Conservation (phyloP, 2,113 vertebrate species). For the Calonectris borealis region DNA sequence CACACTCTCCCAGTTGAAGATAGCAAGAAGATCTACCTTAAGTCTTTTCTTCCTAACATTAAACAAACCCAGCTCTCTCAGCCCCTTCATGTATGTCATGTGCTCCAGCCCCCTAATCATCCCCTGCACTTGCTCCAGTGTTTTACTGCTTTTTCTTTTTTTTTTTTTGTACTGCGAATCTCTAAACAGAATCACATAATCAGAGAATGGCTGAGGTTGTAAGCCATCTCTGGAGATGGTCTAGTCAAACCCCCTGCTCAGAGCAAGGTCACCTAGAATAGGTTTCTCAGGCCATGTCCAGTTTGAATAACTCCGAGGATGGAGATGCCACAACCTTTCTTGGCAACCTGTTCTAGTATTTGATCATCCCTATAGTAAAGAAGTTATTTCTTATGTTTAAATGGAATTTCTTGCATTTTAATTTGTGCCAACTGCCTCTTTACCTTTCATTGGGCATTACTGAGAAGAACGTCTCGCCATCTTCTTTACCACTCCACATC, state of each 20-base stretch:
- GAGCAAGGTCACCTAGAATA: not conserved
- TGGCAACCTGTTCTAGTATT: not conserved
- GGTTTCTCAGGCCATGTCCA: not conserved
- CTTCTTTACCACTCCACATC: not conserved
- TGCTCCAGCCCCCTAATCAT: not conserved
- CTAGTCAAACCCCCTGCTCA: not conserved
- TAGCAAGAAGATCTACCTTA: not conserved
- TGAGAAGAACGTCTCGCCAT: not conserved
- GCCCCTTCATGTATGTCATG: not conserved
- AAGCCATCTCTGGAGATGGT: not conserved
- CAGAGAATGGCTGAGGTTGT: not conserved
- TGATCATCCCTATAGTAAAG: not conserved
- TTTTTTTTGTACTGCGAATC: not conserved
- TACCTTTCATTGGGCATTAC: not conserved
- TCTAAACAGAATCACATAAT: not conserved
- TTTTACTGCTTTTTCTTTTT: not conserved
- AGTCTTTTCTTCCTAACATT: not conserved
- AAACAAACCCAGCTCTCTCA: not conserved
- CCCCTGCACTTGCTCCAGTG: not conserved
- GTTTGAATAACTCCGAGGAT: not conserved
- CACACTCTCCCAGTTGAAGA: not conserved
- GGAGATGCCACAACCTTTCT: not conserved
- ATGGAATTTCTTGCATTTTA: not conserved
- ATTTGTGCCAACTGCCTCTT: not conserved
- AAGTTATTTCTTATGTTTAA: not conserved